Evolutionary conservation across 1,140 invertebrate species (phyloP), one percentile per base, ranked within the genome.

Genomic region (Ruditapes philippinarum): DNA sequence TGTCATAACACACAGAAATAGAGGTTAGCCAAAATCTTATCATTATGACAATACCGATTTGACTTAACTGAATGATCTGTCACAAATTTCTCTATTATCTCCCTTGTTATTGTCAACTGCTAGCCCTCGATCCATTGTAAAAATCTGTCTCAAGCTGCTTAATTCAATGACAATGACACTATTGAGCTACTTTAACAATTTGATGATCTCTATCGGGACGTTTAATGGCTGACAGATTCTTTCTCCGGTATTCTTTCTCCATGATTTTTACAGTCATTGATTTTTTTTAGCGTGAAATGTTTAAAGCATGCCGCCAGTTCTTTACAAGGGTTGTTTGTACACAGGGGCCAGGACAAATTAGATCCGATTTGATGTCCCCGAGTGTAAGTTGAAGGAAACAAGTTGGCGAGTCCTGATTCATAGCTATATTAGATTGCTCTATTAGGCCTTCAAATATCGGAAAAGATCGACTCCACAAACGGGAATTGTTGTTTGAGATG

Each of bases 171-270:
- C 84, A 76, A 86, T 86, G 70, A 86, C 74, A 42, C 74, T 54
- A 78, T 78, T 86, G 74, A 78, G 74, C 84, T 60, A 86, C 84
- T 86, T 86, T 31, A 78, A 86, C 74, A 78, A 78, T 84, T 86
- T 86, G 84, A 86, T 86, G 70, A 86, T 78, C 84, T 86, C 84
- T 78, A 86, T 76, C 74, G 84, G 84, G 84, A 86, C 84, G 28
- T 74, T 86, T 49, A 88, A 88, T 78, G 62, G 70, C 57, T 88
- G 74, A 79, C 74, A 70, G 85, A 88, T 88, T 88, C 73, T 62
- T 88, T 80, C 85, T 88, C 80, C 57, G 19, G 54, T 49, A 79
- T 62, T 88, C 51, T 51, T 79, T 51, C 62, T 73, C 49, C 25
- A 14, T 31, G 33, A 45, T 51, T 88, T 88, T 88, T 88, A 88